Percentiles rank a stretch among this genome's conserved stretches.
These are phyloP conservation scores for Malthinus flaveolus DNA, from an alignment of 2,888 invertebrate species.

Conservation along the genomic window DNA sequence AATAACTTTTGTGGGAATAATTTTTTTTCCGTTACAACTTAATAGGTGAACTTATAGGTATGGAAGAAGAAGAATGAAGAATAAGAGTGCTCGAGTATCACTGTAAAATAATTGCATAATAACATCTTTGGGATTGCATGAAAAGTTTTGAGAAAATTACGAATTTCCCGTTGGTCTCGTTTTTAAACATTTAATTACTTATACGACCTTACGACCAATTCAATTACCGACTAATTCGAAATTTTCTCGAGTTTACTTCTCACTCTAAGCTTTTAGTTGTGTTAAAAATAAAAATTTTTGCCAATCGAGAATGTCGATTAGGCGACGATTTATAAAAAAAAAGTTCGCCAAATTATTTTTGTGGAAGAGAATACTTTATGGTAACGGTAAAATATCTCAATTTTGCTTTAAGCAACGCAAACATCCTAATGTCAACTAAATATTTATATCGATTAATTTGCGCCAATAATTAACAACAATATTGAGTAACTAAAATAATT, in stretches of 20 bases:
- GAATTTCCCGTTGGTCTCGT: not conserved
- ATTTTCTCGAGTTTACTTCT: too few species aligned
- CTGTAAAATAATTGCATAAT: slow-evolving; percentile 2
- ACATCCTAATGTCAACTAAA: not conserved
- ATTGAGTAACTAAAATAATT: too few species aligned
- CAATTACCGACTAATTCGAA: too few species aligned
- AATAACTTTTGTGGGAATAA: slow-evolving; percentile 31
- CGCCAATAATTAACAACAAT: too few species aligned
- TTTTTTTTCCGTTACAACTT: slow-evolving; percentile 24
- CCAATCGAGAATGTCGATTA: too few species aligned
- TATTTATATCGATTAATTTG: not conserved
- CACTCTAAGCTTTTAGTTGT: too few species aligned
- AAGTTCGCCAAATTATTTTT: too few species aligned
- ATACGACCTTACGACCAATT: too few species aligned
- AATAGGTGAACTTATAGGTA: not conserved
- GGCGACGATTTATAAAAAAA: too few species aligned
- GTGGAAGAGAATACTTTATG: not conserved
- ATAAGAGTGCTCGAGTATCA: slow-evolving; percentile 11
- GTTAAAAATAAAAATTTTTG: too few species aligned
- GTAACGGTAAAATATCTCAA: not conserved
- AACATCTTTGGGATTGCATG: not conserved
- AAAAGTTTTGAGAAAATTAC: slow-evolving; percentile 1
- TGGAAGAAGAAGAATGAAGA: not conserved
- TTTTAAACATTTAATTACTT: too few species aligned
- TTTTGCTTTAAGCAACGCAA: not conserved